A percentile compares a stretch with the other conserved stretches of the same genome.
phyloP scores from a whole-genome alignment of 2,113 vertebrate species.

The Embiotoca jacksoni region DNA sequence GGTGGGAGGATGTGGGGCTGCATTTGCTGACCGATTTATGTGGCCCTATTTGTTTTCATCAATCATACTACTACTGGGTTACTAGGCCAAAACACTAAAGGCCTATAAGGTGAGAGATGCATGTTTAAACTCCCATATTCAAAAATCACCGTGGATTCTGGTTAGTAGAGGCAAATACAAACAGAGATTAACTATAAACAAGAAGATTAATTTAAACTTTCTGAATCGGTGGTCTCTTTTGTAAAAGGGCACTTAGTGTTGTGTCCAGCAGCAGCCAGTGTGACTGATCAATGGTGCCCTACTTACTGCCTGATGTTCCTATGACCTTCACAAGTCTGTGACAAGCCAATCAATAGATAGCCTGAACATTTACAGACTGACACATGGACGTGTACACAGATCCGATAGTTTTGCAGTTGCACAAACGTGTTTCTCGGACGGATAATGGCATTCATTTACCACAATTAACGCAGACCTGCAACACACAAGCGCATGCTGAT shows the following conservation, averaged over 20 bases:
- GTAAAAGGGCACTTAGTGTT: conserved; percentile 16
- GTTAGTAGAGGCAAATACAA: not conserved
- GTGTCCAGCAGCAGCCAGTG: conserved; percentile 36
- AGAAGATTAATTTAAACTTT: conserved; percentile 15
- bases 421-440: not conserved
- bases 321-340: conserved; percentile 72
- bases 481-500: conserved; percentile 2
- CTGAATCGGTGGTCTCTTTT: not conserved
- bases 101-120: conserved; percentile 4
- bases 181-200: conserved; percentile 8
- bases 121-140: conserved; percentile 5
- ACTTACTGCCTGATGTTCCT: conserved; percentile 63
- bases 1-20: no score
- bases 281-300: conserved; percentile 68
- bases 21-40: no score
- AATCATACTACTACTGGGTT: conserved; percentile 26
- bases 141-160: conserved; percentile 10
- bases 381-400: conserved; percentile 33
- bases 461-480: not conserved
- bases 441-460: not conserved
- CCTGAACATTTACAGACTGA: conserved; percentile 39
- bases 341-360: conserved; percentile 60
- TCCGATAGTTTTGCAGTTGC: not conserved
- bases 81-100: conserved; percentile 5
- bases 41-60: conserved; percentile 23